These are phyloP conservation scores for Lydus trimaculatus DNA, from an alignment of 2,888 invertebrate genomes.

Conservation along the genomic window DNA sequence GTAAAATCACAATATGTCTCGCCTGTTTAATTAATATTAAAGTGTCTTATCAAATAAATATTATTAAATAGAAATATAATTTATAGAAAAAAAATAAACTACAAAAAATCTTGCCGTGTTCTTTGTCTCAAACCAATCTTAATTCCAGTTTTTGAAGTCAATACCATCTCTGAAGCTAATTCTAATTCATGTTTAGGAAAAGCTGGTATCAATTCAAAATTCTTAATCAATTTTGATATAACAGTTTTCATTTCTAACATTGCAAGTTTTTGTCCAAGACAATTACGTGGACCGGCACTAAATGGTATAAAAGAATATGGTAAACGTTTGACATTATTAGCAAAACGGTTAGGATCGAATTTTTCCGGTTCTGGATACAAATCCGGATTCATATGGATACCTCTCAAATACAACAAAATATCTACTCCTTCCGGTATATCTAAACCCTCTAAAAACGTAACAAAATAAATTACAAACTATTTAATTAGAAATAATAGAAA, in stretches of 20 bases:
- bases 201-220: conserved; percentile 13
- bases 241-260: neutral
- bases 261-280: conserved; percentile 4
- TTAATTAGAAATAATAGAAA: neutral
- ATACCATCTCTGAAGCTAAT: neutral
- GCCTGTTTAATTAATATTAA: no score
- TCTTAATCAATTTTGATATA: neutral
- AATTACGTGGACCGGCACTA: conserved; percentile 3
- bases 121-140: neutral
- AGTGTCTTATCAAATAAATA: no score
- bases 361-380: neutral
- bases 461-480: neutral
- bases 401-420: conserved; percentile 9
- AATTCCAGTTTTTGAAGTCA: neutral
- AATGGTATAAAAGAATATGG: conserved; percentile 15
- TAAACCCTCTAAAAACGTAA: neutral
- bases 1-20: no score
- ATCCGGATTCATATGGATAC: conserved; percentile 13
- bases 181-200: conserved; percentile 5
- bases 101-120: conserved; percentile 4
- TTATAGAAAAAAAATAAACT: conserved; percentile 14
- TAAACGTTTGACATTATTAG: neutral
- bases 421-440: neutral
- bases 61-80: no score
- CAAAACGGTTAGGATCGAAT: neutral